phyloP scores from a whole-genome alignment of 2,113 vertebrate genomes.

The Trematocara nigrifrons region DNA sequence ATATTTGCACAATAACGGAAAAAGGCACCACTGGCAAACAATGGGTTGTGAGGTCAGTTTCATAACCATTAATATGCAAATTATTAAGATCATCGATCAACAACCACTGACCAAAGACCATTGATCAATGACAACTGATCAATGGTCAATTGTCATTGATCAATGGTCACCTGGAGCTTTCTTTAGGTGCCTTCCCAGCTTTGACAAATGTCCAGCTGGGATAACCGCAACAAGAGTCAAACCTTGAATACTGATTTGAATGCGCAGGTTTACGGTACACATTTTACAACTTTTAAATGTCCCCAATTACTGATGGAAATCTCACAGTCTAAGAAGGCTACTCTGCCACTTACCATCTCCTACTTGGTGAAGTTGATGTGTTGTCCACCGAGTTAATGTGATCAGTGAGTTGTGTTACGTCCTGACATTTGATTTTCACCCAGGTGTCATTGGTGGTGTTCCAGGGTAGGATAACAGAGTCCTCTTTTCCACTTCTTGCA shows the following conservation, averaged over 20 bases:
- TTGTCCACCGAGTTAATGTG: background rate
- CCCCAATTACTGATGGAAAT: background rate
- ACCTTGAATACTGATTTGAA: accelerated
- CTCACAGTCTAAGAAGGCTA: background rate
- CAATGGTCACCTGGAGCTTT: background rate
- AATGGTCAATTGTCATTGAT: background rate
- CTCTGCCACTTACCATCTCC: background rate
- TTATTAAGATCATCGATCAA: background rate
- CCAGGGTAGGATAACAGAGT: background rate
- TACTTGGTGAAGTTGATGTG: background rate
- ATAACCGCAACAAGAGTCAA: background rate
- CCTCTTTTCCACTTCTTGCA: background rate
- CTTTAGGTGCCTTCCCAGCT: background rate
- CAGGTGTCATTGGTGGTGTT: background rate
- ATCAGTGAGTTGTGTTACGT: background rate
- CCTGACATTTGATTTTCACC: background rate
- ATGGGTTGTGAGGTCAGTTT: background rate
- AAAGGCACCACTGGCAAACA: background rate
- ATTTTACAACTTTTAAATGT: background rate
- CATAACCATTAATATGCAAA: background rate
- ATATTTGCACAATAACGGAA: background rate
- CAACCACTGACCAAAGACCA: background rate
- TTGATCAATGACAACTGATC: background rate
- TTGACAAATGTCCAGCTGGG: background rate
- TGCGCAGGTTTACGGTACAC: accelerated